phyloP scores from a whole-genome alignment of 2,797 vertebrate genomes.

The Tadarida brasiliensis region DNA sequence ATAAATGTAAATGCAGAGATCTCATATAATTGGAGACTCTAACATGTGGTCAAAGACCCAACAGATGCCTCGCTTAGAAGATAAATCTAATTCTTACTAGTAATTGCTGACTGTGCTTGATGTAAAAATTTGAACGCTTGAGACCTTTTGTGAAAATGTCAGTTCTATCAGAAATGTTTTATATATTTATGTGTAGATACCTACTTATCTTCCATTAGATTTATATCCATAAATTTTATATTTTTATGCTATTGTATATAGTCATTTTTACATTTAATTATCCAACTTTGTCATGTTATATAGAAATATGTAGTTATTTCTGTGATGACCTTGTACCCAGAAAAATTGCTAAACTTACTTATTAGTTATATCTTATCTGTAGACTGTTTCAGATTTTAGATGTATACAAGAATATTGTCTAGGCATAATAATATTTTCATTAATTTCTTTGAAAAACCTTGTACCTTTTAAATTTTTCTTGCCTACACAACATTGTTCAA shows the following conservation, averaged over 20 bases:
- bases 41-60: not conserved
- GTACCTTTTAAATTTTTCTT: not conserved
- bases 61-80: not conserved
- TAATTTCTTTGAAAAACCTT: not conserved
- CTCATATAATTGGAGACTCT: not conserved
- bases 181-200: not conserved
- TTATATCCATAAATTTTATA: not conserved
- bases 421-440: not conserved
- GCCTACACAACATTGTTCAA: not conserved
- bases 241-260: not conserved
- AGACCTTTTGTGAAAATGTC: not conserved
- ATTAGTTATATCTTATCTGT: not conserved
- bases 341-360: not conserved
- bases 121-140: not conserved
- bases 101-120: not conserved
- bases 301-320: not conserved
- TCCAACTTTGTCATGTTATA: not conserved
- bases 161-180: not conserved
- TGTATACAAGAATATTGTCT: not conserved
- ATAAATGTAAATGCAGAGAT: not conserved
- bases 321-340: not conserved
- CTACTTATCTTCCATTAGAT: not conserved
- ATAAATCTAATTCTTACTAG: not conserved
- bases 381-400: not conserved
- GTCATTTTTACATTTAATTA: not conserved